Percentiles rank a stretch among this genome's conserved stretches.
phyloP scores from a whole-genome alignment of 2,888 invertebrate species.

The Dastarcus helophoroides region DNA sequence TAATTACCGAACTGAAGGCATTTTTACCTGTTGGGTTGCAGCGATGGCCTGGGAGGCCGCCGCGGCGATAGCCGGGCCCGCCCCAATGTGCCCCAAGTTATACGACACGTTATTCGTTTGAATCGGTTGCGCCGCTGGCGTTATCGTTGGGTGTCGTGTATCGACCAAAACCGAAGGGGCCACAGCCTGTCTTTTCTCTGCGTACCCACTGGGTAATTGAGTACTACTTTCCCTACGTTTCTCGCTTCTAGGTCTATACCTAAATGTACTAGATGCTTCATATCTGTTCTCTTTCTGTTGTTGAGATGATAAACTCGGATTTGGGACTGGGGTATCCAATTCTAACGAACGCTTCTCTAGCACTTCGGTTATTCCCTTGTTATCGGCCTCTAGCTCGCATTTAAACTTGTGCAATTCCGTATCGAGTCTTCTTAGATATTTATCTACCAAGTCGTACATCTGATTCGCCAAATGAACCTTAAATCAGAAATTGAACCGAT shows the following conservation, averaged over 20 bases:
- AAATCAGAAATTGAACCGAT: slow-evolving; percentile 9
- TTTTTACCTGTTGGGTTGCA: slow-evolving; percentile 73
- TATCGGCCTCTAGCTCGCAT: slow-evolving; percentile 97
- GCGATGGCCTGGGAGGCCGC: slow-evolving; percentile 95
- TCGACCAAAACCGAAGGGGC: slow-evolving; percentile 24
- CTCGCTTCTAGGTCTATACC: slow-evolving; percentile 47
- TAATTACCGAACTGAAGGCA: background rate
- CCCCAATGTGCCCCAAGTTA: slow-evolving; percentile 71
- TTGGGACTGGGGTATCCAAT: slow-evolving; percentile 56
- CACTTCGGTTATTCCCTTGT: slow-evolving; percentile 93
- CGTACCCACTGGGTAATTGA: slow-evolving; percentile 33
- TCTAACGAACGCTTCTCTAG: slow-evolving; percentile 89
- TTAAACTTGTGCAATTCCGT: slow-evolving; percentile 94
- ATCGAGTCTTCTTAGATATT: slow-evolving; percentile 79
- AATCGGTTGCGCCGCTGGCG: slow-evolving; percentile 10
- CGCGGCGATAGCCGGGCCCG: slow-evolving; percentile 81
- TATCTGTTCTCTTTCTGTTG: slow-evolving; percentile 79
- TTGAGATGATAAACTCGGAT: slow-evolving; percentile 39
- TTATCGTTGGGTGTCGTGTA: slow-evolving; percentile 21
- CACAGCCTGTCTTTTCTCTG: slow-evolving; percentile 36
- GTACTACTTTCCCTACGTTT: slow-evolving; percentile 65
- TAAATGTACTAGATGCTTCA: slow-evolving; percentile 26
- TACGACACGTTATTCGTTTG: slow-evolving; percentile 33
- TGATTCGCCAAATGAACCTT: slow-evolving; percentile 75
- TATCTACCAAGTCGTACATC: slow-evolving; percentile 88